Base-by-base conservation (phyloP, 2,888 invertebrate species). In the Cabera pusaria region DNA sequence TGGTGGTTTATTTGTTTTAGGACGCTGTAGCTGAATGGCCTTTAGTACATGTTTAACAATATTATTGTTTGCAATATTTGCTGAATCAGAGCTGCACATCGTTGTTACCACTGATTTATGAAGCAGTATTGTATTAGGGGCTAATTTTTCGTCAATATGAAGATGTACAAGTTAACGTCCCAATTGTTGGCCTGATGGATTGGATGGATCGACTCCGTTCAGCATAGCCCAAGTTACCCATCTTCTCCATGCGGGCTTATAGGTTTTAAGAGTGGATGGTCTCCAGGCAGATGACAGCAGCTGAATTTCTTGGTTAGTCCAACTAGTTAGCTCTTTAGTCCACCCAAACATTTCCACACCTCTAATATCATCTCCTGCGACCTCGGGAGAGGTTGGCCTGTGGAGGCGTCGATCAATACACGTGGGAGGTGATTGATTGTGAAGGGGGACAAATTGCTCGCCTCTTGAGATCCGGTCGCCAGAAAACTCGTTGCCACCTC, bases 261-360 rank as follows among this genome's bases (percentile, higher is more conserved):
- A 59, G 1, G 52, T 53, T 1, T 45, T 36, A 22, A 12, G 6
- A 4, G 52, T 45, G n/a, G 54, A 52, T 6, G 35, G 6, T 8
- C 52, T 42, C 55, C 50, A 51, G 2, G 45, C 28, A 4, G 25
- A 23, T 14, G 28, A 17, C 1, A 56, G 26, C 1, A 57, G 10
- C 0, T 19, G 5, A 12, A 22, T 16, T 28, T 57, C 54, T 1
- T 38, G 18, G 2, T 21, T 5, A 4, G 27, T 37, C 57, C 57
- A 60, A 0, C 3, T 14, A 1, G 4, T 25, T 33, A 52, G 6
- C 7, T 5, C 9, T 3, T 38, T 21, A 0, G 37, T 4, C 57
- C 59, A 61, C 56, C 58, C 56, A 51, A 42, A 55, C 52, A 53
- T 50, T 42, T 58, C 56, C 59, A 62, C 1, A 52, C 44, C 19